Evolutionary conservation across 2,888 invertebrate species (phyloP).

Genomic region (Syrphus vitripennis): DNA sequence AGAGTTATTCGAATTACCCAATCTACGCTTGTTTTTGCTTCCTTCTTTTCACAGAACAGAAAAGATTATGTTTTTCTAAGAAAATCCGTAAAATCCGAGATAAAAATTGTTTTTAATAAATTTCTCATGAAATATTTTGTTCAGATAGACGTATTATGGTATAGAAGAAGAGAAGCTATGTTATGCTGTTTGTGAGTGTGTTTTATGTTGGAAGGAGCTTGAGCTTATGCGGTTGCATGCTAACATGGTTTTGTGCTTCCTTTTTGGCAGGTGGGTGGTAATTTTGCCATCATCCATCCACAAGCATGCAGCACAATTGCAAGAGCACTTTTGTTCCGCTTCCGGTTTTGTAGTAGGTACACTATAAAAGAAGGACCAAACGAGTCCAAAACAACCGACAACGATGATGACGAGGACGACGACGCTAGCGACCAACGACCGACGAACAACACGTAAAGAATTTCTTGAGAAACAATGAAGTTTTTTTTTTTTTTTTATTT

Average conservation of each 20-base stretch:
- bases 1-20: slow-evolving; percentile 19
- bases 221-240: slow-evolving; percentile 22
- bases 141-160: not conserved
- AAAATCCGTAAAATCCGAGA: slow-evolving; percentile 30
- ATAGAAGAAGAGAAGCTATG: too few relatives aligned
- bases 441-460: slow-evolving; percentile 17
- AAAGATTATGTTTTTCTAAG: slow-evolving; percentile 20
- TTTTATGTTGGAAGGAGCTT: slow-evolving; percentile 1
- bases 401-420: not conserved
- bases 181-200: not conserved
- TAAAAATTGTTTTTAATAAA: slow-evolving; percentile 46
- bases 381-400: not conserved
- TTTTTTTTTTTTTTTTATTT: not conserved
- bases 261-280: slow-evolving; percentile 21
- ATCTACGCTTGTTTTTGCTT: slow-evolving; percentile 3
- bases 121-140: slow-evolving; percentile 29
- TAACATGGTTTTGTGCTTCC: slow-evolving; percentile 2
- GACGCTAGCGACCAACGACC: not conserved
- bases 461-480: slow-evolving; percentile 39
- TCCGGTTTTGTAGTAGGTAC: not conserved
- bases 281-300: not conserved
- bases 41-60: slow-evolving; percentile 10
- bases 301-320: slow-evolving; percentile 22
- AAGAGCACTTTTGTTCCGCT: slow-evolving; percentile 17
- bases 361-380: not conserved